A percentile compares a stretch with the other conserved stretches of the same genome.
These are phyloP conservation scores for Macquaria australasica DNA, from an alignment of 2,113 vertebrate species.

Conservation along the genomic window DNA sequence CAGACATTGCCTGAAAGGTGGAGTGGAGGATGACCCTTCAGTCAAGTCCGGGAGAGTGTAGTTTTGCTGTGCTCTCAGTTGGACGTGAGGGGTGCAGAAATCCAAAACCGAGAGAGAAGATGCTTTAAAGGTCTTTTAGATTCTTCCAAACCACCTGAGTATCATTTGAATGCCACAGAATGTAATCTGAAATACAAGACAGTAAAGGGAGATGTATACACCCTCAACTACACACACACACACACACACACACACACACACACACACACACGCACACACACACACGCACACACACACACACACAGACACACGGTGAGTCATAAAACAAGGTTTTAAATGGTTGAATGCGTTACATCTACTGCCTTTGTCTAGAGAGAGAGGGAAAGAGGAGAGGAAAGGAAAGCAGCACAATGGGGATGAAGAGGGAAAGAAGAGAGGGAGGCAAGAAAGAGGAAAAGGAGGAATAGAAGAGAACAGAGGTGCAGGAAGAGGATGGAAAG, in stretches of 20 bases:
- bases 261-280: neutral
- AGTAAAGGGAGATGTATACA: neutral
- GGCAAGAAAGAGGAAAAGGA: neutral
- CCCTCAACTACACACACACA: neutral
- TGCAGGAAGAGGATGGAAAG: neutral
- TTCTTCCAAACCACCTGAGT: neutral
- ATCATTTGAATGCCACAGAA: neutral
- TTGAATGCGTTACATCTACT: neutral
- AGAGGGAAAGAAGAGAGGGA: neutral
- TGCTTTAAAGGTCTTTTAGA: neutral
- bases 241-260: constrained; percentile 11
- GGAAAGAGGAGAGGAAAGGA: neutral
- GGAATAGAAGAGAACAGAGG: too few species aligned
- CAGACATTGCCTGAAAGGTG: neutral
- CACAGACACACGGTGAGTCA: neutral
- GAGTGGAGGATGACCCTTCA: neutral
- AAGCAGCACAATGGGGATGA: neutral
- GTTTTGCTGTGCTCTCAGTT: neutral
- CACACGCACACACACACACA: constrained; percentile 6
- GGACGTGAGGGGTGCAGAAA: neutral
- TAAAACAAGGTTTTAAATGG: neutral
- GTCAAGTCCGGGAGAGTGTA: neutral
- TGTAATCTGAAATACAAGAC: neutral
- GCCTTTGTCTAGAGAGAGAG: neutral
- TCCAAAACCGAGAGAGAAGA: neutral